Conservation (phyloP, 1,140 invertebrate genomes). For the Drosophila eugracilis region DNA sequence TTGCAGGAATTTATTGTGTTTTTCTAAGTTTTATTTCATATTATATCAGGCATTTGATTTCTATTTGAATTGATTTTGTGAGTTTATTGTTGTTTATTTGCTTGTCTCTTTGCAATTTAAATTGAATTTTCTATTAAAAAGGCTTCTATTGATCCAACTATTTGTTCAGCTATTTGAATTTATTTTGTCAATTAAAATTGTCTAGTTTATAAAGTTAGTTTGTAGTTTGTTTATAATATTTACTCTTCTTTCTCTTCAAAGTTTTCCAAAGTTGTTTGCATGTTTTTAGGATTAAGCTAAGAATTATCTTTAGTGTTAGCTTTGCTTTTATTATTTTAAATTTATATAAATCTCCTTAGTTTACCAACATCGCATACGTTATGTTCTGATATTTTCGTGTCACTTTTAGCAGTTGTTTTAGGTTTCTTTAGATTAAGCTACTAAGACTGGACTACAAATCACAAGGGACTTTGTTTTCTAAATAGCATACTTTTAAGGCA, state of each 20-base stretch:
- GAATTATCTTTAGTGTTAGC: neutral
- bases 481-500: slow-evolving; percentile 73
- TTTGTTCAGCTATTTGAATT: neutral
- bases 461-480: slow-evolving; percentile 53
- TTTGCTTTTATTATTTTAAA: neutral
- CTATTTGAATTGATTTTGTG: neutral
- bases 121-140: slow-evolving; percentile 1
- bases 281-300: neutral
- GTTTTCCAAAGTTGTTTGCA: neutral
- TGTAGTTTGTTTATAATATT: neutral
- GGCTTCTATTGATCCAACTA: neutral
- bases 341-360: no score
- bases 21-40: neutral
- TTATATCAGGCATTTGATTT: neutral
- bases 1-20: neutral
- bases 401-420: slow-evolving; percentile 1
- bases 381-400: neutral
- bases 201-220: neutral
- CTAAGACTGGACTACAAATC: slow-evolving; percentile 73
- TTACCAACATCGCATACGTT: no score
- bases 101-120: neutral
- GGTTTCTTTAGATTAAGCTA: slow-evolving; percentile 22
- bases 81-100: neutral
- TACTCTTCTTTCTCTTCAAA: neutral
- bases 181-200: neutral